A percentile compares a stretch with the other conserved stretches of the same genome.
phyloP scores from a whole-genome alignment of 2,888 invertebrate genomes.

The Mythimna vitellina region DNA sequence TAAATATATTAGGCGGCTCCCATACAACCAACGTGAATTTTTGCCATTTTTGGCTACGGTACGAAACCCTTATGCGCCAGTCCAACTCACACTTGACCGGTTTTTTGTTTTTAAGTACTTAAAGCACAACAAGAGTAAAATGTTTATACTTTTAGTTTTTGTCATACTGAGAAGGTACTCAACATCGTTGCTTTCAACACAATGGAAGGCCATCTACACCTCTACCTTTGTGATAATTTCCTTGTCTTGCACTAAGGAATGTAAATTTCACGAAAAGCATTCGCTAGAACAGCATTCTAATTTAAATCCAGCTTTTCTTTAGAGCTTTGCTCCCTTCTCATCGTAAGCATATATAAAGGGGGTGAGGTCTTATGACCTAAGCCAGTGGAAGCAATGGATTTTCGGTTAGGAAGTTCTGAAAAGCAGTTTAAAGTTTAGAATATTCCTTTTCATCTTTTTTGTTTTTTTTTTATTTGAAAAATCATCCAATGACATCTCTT shows the following conservation, averaged over 20 bases:
- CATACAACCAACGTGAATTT: too few species aligned
- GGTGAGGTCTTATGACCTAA: not conserved
- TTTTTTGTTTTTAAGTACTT: not conserved
- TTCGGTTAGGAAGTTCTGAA: not conserved
- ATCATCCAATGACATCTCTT: too few species aligned
- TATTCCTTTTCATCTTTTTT: not conserved
- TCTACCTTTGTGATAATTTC: slow-evolving; percentile 53
- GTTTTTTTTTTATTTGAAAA: too few species aligned
- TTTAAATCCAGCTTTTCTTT: slow-evolving; percentile 51
- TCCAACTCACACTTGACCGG: too few species aligned
- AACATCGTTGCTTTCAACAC: slow-evolving; percentile 21
- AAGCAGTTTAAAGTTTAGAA: not conserved
- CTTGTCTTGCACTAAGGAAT: slow-evolving; percentile 60
- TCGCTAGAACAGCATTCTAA: slow-evolving; percentile 62
- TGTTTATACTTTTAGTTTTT: not conserved
- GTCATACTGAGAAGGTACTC: not conserved
- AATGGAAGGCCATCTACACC: slow-evolving; percentile 18
- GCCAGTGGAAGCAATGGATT: not conserved
- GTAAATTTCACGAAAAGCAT: slow-evolving; percentile 67
- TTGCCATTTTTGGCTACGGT: too few species aligned
- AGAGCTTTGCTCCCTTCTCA: slow-evolving; percentile 2
- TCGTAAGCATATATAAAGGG: not conserved
- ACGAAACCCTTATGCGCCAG: too few species aligned
- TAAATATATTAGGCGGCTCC: too few species aligned
- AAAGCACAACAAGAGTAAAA: not conserved